These are phyloP conservation scores for Drosophila recens DNA, from an alignment of 2,888 invertebrate genomes.

Conservation along the genomic window DNA sequence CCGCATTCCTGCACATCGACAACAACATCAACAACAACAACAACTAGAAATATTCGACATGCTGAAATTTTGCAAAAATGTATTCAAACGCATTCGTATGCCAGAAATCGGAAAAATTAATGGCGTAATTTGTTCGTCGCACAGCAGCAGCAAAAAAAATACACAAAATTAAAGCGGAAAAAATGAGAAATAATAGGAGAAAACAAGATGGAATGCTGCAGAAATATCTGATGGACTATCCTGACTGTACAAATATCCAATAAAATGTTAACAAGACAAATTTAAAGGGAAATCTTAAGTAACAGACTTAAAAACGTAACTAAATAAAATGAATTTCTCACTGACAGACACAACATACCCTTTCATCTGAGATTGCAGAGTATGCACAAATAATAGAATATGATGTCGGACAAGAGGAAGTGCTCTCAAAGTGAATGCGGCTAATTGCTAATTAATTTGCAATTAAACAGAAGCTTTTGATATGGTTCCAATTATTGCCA, in stretches of 20 bases:
- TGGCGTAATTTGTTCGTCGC: conserved; percentile 70
- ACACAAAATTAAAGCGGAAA: conserved; percentile 13
- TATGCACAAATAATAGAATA: neutral
- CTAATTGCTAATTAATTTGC: conserved; percentile 46
- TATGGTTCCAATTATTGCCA: conserved; percentile 18
- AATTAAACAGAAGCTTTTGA: conserved; percentile 44
- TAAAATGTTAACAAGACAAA: neutral
- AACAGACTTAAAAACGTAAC: neutral
- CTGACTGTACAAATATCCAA: conserved; percentile 1
- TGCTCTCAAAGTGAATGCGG: conserved; percentile 6
- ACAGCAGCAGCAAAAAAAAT: conserved; percentile 40
- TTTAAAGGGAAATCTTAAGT: neutral
- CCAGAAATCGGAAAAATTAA: conserved; percentile 65
- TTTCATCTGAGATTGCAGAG: neutral
- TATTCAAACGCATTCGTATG: conserved; percentile 60
- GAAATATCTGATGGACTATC: conserved; percentile 4
- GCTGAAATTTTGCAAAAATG: conserved; percentile 45
- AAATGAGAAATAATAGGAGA: conserved; percentile 6
- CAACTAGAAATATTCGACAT: conserved; percentile 34
- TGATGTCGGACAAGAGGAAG: neutral
- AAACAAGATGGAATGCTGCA: conserved; percentile 19
- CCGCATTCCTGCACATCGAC: conserved; percentile 68
- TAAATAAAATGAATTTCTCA: neutral
- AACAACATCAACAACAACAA: conserved; percentile 14
- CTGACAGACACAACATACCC: neutral